Conservation (phyloP, 2,113 vertebrate species). For the Sinocyclocheilus grahami region DNA sequence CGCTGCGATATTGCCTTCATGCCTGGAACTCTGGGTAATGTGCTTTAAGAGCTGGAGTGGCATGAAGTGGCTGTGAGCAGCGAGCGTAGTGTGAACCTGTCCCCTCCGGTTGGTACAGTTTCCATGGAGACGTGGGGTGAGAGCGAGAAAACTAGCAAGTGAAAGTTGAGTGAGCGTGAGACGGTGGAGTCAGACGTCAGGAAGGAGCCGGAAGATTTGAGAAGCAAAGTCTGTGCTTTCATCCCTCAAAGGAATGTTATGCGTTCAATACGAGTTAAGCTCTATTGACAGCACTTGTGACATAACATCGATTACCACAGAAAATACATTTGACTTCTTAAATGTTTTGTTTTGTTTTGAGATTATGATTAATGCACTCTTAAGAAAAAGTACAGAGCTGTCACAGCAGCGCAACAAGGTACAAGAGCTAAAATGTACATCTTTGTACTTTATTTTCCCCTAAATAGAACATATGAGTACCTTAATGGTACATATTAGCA, state of each 20-base stretch:
- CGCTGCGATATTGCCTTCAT: constrained; percentile 16
- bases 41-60: constrained; percentile 10
- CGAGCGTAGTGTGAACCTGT: neutral
- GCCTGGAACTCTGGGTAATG: neutral
- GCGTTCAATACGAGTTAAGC: neutral
- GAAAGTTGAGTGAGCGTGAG: neutral
- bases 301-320: neutral
- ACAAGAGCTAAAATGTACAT: no score
- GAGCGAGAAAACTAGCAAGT: neutral
- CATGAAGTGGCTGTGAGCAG: neutral
- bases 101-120: neutral
- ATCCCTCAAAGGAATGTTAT: neutral
- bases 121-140: constrained; percentile 20
- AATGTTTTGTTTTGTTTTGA: neutral
- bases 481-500: neutral
- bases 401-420: neutral
- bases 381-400: neutral
- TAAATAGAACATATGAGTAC: neutral
- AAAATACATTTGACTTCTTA: neutral
- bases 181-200: neutral
- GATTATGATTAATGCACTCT: neutral
- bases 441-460: no score
- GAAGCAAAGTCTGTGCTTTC: neutral
- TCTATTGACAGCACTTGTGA: neutral
- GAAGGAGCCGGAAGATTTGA: neutral